These are phyloP conservation scores for Chymomyza procnemis DNA, from an alignment of 2,888 invertebrate species.

Conservation along the genomic window DNA sequence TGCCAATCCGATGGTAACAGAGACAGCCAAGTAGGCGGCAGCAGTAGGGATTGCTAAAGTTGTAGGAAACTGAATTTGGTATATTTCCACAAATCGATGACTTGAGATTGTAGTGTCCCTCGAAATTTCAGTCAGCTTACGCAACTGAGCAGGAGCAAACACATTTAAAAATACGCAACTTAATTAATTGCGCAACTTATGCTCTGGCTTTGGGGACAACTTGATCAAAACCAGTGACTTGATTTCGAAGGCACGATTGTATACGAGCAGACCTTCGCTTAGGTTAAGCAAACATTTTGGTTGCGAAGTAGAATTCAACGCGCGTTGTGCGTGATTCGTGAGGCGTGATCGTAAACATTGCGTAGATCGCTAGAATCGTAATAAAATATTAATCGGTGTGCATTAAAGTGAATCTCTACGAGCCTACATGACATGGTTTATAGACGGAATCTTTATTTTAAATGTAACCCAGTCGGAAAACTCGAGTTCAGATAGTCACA, in stretches of 20 bases:
- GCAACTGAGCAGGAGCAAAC: slow-evolving; percentile 40
- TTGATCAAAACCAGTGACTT: slow-evolving; percentile 56
- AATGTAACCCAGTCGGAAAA: no score
- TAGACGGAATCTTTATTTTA: no score
- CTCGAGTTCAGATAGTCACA: no score
- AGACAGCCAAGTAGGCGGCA: not conserved
- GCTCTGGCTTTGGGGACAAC: slow-evolving; percentile 24
- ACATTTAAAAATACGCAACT: slow-evolving; percentile 70
- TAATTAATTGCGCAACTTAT: slow-evolving; percentile 69
- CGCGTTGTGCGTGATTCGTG: not conserved
- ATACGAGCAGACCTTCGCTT: slow-evolving; percentile 13
- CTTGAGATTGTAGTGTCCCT: no score
- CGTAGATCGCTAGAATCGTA: no score
- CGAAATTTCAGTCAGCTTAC: no score
- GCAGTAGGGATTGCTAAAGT: not conserved
- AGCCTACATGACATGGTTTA: no score
- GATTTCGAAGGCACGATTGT: slow-evolving; percentile 58
- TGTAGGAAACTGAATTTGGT: no score
- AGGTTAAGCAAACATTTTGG: not conserved
- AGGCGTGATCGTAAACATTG: not conserved
- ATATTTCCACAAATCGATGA: no score
- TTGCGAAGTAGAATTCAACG: not conserved
- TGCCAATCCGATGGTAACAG: slow-evolving; percentile 16
- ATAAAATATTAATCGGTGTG: no score
- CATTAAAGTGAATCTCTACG: no score